Percentiles rank a stretch among this genome's conserved stretches.
Conservation (phyloP, 2,797 vertebrate genomes). For the Rhinatrema bivittatum region DNA sequence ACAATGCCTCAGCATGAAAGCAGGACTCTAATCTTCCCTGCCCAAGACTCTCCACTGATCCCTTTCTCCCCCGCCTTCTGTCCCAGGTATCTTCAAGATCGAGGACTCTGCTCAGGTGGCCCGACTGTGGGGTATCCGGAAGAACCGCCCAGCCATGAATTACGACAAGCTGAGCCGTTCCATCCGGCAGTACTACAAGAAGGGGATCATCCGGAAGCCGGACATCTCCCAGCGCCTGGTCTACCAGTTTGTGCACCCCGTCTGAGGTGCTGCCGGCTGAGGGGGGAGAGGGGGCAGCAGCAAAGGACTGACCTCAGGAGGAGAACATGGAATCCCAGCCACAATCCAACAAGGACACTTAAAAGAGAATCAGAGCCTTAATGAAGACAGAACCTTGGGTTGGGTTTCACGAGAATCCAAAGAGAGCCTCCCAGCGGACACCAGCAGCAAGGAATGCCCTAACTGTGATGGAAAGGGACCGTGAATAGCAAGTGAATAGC, state of each 20-base stretch:
- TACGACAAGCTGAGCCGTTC: slow-evolving; percentile 98
- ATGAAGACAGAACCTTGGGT: not conserved
- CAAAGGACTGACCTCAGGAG: not conserved
- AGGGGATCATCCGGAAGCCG: slow-evolving; percentile 95
- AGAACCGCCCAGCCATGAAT: slow-evolving; percentile 97
- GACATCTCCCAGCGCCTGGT: slow-evolving; percentile 96
- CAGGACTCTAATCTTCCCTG: too few relatives aligned
- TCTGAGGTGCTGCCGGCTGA: slow-evolving; percentile 65
- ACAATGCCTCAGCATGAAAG: too few relatives aligned
- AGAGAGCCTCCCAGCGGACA: not conserved
- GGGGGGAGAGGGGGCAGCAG: not conserved
- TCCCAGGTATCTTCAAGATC: slow-evolving; percentile 89
- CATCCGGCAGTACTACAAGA: slow-evolving; percentile 98
- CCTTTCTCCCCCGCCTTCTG: rapidly evolving
- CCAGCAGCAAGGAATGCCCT: not conserved
- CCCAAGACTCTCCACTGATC: too few relatives aligned
- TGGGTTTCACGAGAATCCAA: not conserved
- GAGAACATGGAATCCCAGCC: not conserved
- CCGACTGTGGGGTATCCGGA: slow-evolving; percentile 88
- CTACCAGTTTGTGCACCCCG: slow-evolving; percentile 93
- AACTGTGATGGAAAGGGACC: not conserved
- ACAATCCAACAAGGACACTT: not conserved
- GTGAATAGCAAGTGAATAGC: too few relatives aligned
- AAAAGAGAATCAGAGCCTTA: too few relatives aligned
- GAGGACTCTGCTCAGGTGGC: slow-evolving; percentile 97